Evolutionary conservation across 2,888 invertebrate species (phyloP).

Genomic region (Acanthosepion pharaonis): DNA sequence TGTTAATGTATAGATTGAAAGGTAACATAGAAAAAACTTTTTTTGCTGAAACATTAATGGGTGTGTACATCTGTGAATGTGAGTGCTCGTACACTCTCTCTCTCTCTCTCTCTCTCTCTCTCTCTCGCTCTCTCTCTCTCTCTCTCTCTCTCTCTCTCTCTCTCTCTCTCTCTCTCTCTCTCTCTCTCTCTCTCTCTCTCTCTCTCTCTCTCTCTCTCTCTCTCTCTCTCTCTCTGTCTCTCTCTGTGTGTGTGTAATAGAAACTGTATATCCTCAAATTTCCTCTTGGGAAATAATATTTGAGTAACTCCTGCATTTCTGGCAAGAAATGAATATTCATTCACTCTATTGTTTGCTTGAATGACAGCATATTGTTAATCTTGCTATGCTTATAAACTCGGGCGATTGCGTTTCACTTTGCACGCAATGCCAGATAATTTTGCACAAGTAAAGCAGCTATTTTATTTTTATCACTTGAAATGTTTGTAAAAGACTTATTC

Average conservation of each 20-base stretch:
- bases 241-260: background rate
- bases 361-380: background rate
- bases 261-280: background rate
- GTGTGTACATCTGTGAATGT: background rate
- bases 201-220: too few relatives aligned
- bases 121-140: too few relatives aligned
- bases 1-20: background rate
- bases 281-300: background rate
- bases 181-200: too few relatives aligned
- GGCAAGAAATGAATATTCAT: background rate
- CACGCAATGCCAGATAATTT: background rate
- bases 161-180: too few relatives aligned
- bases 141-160: too few relatives aligned
- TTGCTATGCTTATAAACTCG: background rate
- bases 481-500: conserved; percentile 33
- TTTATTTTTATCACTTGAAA: background rate
- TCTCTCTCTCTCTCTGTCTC: too few relatives aligned
- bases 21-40: background rate
- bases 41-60: background rate
- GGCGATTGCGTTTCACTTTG: background rate
- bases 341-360: background rate
- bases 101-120: too few relatives aligned
- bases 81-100: background rate
- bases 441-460: background rate
- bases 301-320: background rate